Base-by-base conservation (phyloP, 2,113 vertebrate species). In the Myrmecophaga tridactyla region DNA sequence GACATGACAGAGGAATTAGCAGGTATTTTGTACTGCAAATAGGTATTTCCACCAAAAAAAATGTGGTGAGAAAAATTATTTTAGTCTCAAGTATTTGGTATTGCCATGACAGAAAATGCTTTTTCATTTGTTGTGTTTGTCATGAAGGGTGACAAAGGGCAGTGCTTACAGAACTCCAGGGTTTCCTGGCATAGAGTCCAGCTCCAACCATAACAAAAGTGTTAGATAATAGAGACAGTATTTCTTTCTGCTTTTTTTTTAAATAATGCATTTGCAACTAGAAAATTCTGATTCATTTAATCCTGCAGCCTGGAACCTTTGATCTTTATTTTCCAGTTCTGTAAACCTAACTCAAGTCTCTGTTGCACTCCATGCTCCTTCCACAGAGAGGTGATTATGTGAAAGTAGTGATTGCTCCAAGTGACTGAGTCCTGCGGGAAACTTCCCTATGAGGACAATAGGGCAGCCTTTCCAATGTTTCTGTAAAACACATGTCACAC, bases 261-360 rank as follows among this genome's bases (percentile, higher is more conserved):
- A 60, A 84, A 41, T 62, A 53, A 58, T 83, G 2, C 23, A 60
- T 21, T 87, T 92, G 70, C 29, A 48, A 13, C 34, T 29, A 11
- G 7, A 48, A 83, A 53, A 78, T 73, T 72, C n/a, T 53, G n/a
- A n/a, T 58, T 48, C 29, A 11, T n/a, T 60, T 56, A 13, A 4
- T 83, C 15, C 56, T 91, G 18, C 1, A 51, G 34, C 43, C 81
- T 93, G 70, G 51, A 84, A 11, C 1, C 67, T 94, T 96, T 90
- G 86, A 73, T 95, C 73, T 90, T 53, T 65, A 4, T 76, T 69
- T 72, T 70, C 94, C 8, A 72, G 10, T 27, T 39, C 58, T 94
- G 9, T 72, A 29, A 82, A 90, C 76, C 60, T 43, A 69, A 77
- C 34, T 81, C 17, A 80, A 95, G 75, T 7, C 18, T 11, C 14